Base-by-base conservation (phyloP, 2,113 vertebrate genomes). In the Phyllopteryx taeniolatus region DNA sequence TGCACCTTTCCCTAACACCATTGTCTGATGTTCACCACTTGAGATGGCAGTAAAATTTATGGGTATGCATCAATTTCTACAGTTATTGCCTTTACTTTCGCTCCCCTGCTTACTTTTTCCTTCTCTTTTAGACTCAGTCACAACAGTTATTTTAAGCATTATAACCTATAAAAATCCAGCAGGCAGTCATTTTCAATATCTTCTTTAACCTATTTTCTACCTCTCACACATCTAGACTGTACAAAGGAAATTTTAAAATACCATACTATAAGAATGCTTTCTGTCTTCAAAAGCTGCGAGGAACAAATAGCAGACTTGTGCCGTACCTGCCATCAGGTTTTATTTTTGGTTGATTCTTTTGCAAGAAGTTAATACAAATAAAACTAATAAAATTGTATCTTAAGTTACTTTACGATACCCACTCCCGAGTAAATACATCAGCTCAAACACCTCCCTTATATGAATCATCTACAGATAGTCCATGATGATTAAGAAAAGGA, bases 91-190 rank as follows among this genome's bases (percentile, higher is more conserved):
- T 62, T 62, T 62, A 39, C 17, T 42, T 20, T 62, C 33, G 2
- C 35, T 42, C 8, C 33, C 17, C 15, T 19, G 60, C 33, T 62
- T 39, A 31, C 60, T 85, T 83, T 89, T 73, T 35, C 13, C 81
- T 64, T 89, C 75, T 35, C 11, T 83, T 64, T 83, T 73, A 12
- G n/a, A 42, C 69, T 83, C 46, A 72, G 68, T 82, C 64, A 70
- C 39, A 14, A 7, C 17, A 22, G 5, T 67, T 11, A 0, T 6
- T 0, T 67, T 20, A 43, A 13, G 1, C 22, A 33, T 11, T 19
- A 0, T 39, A 39, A 20, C 11, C 8, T 27, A 33, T 10, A 56
- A 56, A 8, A n/a, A n/a, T n/a, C 8, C 9, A 22, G 20, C n/a
- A 2, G 17, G 19, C 15, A 54, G 19, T n/a, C 53, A 22, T 8